These are phyloP conservation scores for Autographa gamma DNA, from an alignment of 2,888 invertebrate species.

Conservation along the genomic window DNA sequence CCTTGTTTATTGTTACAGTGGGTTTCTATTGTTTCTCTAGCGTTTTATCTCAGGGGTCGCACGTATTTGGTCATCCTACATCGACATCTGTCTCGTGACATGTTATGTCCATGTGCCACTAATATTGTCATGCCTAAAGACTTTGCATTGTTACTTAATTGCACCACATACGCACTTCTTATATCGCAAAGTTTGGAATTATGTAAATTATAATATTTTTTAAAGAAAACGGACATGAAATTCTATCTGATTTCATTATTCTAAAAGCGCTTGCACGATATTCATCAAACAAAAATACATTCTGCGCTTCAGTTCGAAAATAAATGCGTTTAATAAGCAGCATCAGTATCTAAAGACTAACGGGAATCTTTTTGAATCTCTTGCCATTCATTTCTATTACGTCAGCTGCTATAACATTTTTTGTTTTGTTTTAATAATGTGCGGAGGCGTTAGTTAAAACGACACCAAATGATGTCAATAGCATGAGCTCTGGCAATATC, in stretches of 20 bases:
- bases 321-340: constrained; percentile 11
- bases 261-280: neutral
- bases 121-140: neutral
- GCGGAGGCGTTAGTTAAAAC: constrained; percentile 50
- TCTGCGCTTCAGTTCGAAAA: constrained; percentile 17
- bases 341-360: constrained; percentile 24
- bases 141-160: no score
- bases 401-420: constrained; percentile 27
- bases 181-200: no score
- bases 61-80: constrained; percentile 60
- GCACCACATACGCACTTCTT: no score
- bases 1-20: neutral
- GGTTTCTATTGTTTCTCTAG: constrained; percentile 48
- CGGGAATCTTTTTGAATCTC: constrained; percentile 35
- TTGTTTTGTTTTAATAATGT: constrained; percentile 21
- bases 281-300: constrained; percentile 4
- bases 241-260: neutral
- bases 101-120: constrained; percentile 10
- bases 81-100: constrained; percentile 58
- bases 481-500: constrained; percentile 60
- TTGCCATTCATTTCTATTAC: constrained; percentile 23
- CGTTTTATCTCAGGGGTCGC: constrained; percentile 20
- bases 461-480: constrained; percentile 59
- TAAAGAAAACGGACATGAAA: neutral
- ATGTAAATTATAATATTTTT: no score